Evolutionary conservation across 2,888 invertebrate genomes (phyloP).

Genomic region (Ptilodon capucinus): DNA sequence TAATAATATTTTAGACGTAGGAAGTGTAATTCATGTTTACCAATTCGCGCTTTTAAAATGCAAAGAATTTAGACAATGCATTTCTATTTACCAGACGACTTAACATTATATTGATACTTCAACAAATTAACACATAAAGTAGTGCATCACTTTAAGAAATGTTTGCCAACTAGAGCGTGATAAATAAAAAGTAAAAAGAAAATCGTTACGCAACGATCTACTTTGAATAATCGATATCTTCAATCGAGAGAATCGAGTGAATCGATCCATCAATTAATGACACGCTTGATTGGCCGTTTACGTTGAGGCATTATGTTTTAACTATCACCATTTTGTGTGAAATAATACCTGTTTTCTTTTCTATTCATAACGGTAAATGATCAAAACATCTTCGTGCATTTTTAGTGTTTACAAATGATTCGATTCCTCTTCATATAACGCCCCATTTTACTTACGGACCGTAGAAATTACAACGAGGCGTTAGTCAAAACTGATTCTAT

Average conservation of each 20-base stretch:
- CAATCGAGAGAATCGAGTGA: slow-evolving; percentile 22
- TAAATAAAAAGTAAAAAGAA: slow-evolving; percentile 16
- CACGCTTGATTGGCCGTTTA: slow-evolving; percentile 12
- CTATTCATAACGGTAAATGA: background rate
- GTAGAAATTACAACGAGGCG: too few relatives aligned
- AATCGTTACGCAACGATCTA: slow-evolving; percentile 17
- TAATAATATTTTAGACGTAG: too few relatives aligned
- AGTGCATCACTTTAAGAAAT: background rate
- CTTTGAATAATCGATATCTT: slow-evolving; percentile 26
- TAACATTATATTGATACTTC: background rate
- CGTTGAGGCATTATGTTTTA: background rate
- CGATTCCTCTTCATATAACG: too few relatives aligned
- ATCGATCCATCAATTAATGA: slow-evolving; percentile 19
- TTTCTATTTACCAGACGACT: background rate
- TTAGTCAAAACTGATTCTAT: too few relatives aligned
- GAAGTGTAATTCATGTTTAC: too few relatives aligned
- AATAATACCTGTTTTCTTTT: background rate
- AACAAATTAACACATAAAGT: background rate
- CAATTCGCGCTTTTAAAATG: too few relatives aligned
- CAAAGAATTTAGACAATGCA: background rate
- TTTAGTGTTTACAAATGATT: too few relatives aligned
- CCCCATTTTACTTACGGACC: too few relatives aligned
- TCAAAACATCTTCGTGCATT: background rate
- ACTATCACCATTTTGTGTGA: background rate
- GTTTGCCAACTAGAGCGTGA: slow-evolving; percentile 20